These are phyloP conservation scores for Phalacrocorax brasilianus DNA, from an alignment of 2,113 vertebrate species.

Conservation along the genomic window DNA sequence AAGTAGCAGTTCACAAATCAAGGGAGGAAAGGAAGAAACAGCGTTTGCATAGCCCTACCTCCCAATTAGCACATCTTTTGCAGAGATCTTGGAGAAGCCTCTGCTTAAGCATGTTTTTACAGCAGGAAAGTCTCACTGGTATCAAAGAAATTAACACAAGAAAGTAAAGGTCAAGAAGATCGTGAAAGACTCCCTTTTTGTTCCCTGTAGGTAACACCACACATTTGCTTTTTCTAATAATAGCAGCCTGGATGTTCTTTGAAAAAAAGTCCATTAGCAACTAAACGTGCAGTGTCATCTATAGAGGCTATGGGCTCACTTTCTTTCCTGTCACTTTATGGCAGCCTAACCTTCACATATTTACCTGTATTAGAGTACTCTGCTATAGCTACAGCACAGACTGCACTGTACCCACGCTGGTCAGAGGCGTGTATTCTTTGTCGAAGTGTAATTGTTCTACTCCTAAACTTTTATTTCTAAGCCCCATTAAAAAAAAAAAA, in stretches of 20 bases:
- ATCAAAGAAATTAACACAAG: slow-evolving; percentile 13
- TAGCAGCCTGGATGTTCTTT: neutral
- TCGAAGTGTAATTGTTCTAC: neutral
- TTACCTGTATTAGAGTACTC: neutral
- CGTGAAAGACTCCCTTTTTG: neutral
- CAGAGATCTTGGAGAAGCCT: neutral
- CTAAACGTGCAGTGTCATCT: neutral
- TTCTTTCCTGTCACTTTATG: neutral
- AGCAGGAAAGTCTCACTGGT: neutral
- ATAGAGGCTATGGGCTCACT: neutral
- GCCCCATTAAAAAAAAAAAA: neutral
- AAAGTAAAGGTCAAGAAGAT: slow-evolving; percentile 16
- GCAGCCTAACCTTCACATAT: neutral
- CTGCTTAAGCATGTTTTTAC: neutral
- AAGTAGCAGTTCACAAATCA: neutral
- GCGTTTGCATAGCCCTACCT: neutral
- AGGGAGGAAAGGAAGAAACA: neutral
- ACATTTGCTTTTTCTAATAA: slow-evolving; percentile 12
- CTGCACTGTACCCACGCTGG: neutral
- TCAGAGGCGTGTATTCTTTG: neutral
- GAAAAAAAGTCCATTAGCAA: neutral
- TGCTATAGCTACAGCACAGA: neutral
- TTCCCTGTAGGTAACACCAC: neutral
- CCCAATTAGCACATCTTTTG: neutral
- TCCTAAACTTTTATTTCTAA: neutral